Conservation (phyloP, 2,888 invertebrate genomes). For the Leptinotarsa peninsularis region DNA sequence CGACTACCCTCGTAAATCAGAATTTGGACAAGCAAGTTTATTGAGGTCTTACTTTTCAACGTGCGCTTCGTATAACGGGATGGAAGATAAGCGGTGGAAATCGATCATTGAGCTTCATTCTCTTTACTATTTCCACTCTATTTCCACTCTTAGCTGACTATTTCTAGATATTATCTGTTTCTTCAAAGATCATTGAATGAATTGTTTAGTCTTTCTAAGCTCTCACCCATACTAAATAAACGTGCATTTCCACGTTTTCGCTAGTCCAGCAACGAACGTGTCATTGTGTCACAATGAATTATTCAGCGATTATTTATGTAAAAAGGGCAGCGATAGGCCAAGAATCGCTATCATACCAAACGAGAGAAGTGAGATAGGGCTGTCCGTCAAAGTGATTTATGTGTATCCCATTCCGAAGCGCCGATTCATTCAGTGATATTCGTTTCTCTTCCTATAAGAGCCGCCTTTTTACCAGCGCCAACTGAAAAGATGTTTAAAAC, state of each 20-base stretch:
- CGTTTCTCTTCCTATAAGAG: conserved; percentile 45
- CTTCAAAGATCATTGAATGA: not conserved
- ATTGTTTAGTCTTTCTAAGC: not conserved
- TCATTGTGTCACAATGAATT: conserved; percentile 58
- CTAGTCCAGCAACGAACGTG: conserved; percentile 35
- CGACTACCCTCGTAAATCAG: too few species aligned
- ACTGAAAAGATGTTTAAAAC: conserved; percentile 11
- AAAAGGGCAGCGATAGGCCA: conserved; percentile 56
- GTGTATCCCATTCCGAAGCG: conserved; percentile 60
- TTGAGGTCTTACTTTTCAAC: too few species aligned
- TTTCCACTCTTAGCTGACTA: too few species aligned
- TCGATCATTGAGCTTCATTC: too few species aligned
- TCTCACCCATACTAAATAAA: conserved; percentile 17
- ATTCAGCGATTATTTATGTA: conserved; percentile 61
- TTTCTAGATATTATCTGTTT: too few species aligned
- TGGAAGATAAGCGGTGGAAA: too few species aligned
- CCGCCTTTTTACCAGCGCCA: conserved; percentile 17
- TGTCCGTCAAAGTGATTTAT: conserved; percentile 65
- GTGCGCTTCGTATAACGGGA: too few species aligned
- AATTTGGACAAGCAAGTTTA: too few species aligned
- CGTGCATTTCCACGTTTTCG: conserved; percentile 5
- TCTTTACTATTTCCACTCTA: too few species aligned
- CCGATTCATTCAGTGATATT: conserved; percentile 52
- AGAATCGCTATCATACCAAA: conserved; percentile 53
- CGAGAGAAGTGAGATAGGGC: conserved; percentile 62